A percentile compares a stretch with the other conserved stretches of the same genome.
These are phyloP conservation scores for Embiotoca jacksoni DNA, from an alignment of 2,113 vertebrate species.

Conservation along the genomic window DNA sequence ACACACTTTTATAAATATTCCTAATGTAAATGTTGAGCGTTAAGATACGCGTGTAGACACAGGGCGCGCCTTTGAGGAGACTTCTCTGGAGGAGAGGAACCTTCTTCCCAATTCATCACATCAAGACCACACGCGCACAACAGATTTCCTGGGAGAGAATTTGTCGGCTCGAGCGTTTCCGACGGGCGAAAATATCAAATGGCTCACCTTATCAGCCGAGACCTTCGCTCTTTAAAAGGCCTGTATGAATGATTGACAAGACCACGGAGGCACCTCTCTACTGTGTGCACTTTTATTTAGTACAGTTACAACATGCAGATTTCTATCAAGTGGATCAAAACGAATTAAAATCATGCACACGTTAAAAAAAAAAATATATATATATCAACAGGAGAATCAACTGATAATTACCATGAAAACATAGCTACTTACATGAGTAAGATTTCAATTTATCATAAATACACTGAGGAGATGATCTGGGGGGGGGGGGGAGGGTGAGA, in stretches of 20 bases:
- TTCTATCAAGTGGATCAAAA: constrained; percentile 74
- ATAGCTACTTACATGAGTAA: constrained; percentile 74
- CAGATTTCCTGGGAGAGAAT: no score
- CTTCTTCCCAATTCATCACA: no score
- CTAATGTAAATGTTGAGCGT: no score
- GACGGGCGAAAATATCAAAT: neutral
- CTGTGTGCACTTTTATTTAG: constrained; percentile 84
- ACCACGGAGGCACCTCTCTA: constrained; percentile 26
- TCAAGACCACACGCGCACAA: no score
- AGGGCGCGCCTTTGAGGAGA: no score
- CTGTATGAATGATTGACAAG: neutral
- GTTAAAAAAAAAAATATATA: constrained; percentile 53
- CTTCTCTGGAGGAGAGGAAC: no score
- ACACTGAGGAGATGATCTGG: constrained; percentile 71
- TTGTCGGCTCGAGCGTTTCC: neutral
- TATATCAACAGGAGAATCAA: constrained; percentile 72
- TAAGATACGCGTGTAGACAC: no score
- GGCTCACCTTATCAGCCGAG: neutral
- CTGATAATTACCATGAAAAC: constrained; percentile 68
- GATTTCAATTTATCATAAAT: constrained; percentile 76
- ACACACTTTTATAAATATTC: no score
- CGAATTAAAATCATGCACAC: constrained; percentile 83
- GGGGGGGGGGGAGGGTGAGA: no score
- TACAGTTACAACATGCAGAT: constrained; percentile 83
- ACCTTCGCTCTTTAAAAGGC: neutral